Evolutionary conservation across 2,888 invertebrate species (phyloP).

Genomic region (Poecilus cupreus): DNA sequence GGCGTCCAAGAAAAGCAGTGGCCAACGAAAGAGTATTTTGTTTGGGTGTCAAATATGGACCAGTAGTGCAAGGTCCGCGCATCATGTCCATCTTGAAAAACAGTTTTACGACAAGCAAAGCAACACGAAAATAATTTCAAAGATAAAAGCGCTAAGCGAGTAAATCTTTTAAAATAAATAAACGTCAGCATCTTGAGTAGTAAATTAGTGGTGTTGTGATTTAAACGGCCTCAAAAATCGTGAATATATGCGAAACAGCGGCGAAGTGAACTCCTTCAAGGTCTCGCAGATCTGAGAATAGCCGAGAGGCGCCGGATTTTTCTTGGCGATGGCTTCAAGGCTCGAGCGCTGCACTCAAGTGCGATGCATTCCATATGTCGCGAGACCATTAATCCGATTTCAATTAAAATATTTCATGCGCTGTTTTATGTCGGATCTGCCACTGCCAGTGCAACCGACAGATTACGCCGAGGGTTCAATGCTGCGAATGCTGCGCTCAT

Average conservation of each 20-base stretch:
- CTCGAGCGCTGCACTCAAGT: conserved; percentile 45
- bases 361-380: conserved; percentile 53
- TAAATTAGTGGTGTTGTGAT: conserved; percentile 55
- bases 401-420: conserved; percentile 47
- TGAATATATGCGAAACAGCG: conserved; percentile 46
- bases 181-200: conserved; percentile 8
- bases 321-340: conserved; percentile 45
- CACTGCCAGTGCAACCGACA: neutral
- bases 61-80: conserved; percentile 23
- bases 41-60: conserved; percentile 13
- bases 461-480: neutral
- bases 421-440: neutral
- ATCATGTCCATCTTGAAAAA: neutral
- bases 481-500: neutral
- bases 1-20: neutral
- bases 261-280: conserved; percentile 19
- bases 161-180: conserved; percentile 53
- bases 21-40: neutral
- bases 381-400: conserved; percentile 48
- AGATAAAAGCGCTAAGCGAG: conserved; percentile 21
- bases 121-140: conserved; percentile 43
- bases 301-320: conserved; percentile 47
- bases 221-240: conserved; percentile 54
- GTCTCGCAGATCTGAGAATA: conserved; percentile 36
- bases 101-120: conserved; percentile 19